phyloP scores from a whole-genome alignment of 2,888 invertebrate species.

The Agrotis clavis region DNA sequence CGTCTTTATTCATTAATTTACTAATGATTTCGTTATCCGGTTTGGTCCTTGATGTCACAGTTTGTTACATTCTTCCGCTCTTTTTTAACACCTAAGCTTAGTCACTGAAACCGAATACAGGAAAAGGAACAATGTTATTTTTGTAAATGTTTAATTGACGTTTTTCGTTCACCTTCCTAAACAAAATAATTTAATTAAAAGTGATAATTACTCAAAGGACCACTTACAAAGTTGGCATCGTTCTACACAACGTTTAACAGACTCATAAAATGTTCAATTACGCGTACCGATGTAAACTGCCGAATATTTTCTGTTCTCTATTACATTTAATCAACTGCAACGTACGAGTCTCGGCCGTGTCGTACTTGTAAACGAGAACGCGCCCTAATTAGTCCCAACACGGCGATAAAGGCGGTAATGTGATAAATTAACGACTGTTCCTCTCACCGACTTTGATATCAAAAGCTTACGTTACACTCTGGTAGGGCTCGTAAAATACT shows the following conservation, averaged over 20 bases:
- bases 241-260: slow-evolving; percentile 40
- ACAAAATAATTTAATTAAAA: slow-evolving; percentile 28
- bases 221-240: slow-evolving; percentile 30
- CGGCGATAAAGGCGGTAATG: slow-evolving; percentile 70
- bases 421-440: slow-evolving; percentile 69
- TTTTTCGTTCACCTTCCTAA: slow-evolving; percentile 2
- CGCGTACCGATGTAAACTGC: slow-evolving; percentile 49
- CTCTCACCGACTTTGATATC: slow-evolving; percentile 70
- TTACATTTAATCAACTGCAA: slow-evolving; percentile 57
- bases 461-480: slow-evolving; percentile 63
- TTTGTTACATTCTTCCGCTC: slow-evolving; percentile 38
- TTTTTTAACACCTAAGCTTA: slow-evolving; percentile 49
- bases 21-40: slow-evolving; percentile 57
- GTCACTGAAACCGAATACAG: slow-evolving; percentile 48
- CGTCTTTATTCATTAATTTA: slow-evolving; percentile 57
- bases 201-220: slow-evolving; percentile 27
- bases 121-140: slow-evolving; percentile 35
- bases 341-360: slow-evolving; percentile 49
- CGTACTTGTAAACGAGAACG: slow-evolving; percentile 62
- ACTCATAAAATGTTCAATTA: slow-evolving; percentile 60
- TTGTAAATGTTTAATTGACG: slow-evolving; percentile 18
- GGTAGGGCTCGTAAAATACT: slow-evolving; percentile 64
- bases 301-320: slow-evolving; percentile 55
- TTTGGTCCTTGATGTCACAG: slow-evolving; percentile 55
- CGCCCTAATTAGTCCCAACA: slow-evolving; percentile 69